Percentiles rank a stretch among this genome's conserved stretches.
Evolutionary conservation across 2,797 vertebrate genomes (phyloP).

Genomic region (Malacoctenus gilli): DNA sequence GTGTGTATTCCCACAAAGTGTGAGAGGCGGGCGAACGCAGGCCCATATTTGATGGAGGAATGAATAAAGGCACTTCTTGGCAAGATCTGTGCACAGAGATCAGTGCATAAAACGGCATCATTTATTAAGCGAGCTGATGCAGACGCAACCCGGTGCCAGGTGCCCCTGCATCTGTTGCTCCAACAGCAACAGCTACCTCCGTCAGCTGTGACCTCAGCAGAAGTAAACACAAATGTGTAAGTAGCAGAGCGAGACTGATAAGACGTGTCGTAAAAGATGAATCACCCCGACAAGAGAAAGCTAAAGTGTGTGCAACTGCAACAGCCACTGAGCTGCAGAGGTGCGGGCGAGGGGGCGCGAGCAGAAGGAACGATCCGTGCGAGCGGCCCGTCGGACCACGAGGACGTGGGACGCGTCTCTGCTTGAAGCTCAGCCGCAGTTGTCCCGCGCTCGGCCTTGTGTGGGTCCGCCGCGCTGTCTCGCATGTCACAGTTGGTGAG

Average conservation of each 20-base stretch:
- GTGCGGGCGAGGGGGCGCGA: no score
- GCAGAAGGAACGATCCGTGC: conserved; percentile 14
- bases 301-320: conserved; percentile 15
- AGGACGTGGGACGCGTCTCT: conserved; percentile 47
- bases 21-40: no score
- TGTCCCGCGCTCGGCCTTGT: conserved; percentile 18
- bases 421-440: conserved; percentile 26
- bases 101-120: conserved; percentile 18
- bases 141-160: conserved; percentile 42
- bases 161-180: conserved; percentile 60
- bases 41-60: neutral
- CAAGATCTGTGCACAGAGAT: conserved; percentile 22
- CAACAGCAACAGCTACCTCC: conserved; percentile 52
- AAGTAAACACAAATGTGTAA: conserved; percentile 48
- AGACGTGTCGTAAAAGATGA: conserved; percentile 37
- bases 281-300: conserved; percentile 35
- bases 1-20: neutral
- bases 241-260: conserved; percentile 45
- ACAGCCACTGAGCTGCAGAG: conserved; percentile 14
- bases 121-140: conserved; percentile 29
- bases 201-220: conserved; percentile 49
- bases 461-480: conserved; percentile 42
- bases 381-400: conserved; percentile 32
- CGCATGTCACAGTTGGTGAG: conserved; percentile 54
- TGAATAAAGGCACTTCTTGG: conserved; percentile 2